These are phyloP conservation scores for Dione juno DNA, from an alignment of 2,888 invertebrate species.

Conservation along the genomic window DNA sequence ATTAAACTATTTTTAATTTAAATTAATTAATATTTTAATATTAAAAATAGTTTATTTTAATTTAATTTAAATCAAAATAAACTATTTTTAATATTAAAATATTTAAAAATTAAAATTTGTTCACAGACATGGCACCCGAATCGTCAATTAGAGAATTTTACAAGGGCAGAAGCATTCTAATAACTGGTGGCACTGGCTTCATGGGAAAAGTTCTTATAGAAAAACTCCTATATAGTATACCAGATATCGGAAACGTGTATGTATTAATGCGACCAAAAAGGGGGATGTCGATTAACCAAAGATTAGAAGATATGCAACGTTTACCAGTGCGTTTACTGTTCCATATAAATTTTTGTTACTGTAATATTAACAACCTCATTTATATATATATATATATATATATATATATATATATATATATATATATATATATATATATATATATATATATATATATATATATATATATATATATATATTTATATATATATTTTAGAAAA, in stretches of 20 bases:
- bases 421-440: no score
- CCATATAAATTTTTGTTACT: not conserved
- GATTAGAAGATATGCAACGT: slow-evolving; percentile 85
- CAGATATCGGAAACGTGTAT: slow-evolving; percentile 84
- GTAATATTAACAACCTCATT: not conserved
- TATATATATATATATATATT: no score
- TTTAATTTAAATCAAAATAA: no score
- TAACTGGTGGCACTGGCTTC: slow-evolving; percentile 86
- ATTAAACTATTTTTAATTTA: no score
- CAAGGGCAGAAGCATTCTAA: slow-evolving; percentile 81
- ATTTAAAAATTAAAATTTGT: not conserved
- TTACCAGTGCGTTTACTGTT: slow-evolving; percentile 78
- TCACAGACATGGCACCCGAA: slow-evolving; percentile 68
- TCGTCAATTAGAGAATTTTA: slow-evolving; percentile 83
- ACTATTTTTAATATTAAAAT: no score
- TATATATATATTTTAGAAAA: no score
- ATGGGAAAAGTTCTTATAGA: slow-evolving; percentile 86
- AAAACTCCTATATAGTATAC: slow-evolving; percentile 85
- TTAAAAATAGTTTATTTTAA: no score
- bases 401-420: no score
- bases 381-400: no score
- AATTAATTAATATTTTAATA: no score
- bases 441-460: no score
- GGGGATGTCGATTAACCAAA: slow-evolving; percentile 83
- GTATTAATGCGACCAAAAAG: slow-evolving; percentile 85